Evolutionary conservation across 2,113 vertebrate genomes (phyloP).

Genomic region (human): GRCh38 chrX:69030001-69030500

Average conservation of each 20-base stretch:
- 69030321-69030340: not conserved
- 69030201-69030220: slow-evolving; percentile 22
- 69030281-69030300: not conserved
- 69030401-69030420: slow-evolving; percentile 2
- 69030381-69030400: not conserved
- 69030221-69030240: not conserved
- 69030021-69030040: not conserved
- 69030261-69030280: not conserved
- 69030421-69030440: slow-evolving; percentile 40
- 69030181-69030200: slow-evolving; percentile 22
- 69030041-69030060: slow-evolving; percentile 54
- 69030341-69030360: not conserved
- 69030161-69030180: not conserved
- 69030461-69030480: not conserved
- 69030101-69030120: slow-evolving; percentile 65
- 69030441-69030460: not conserved
- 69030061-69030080: slow-evolving; percentile 18
- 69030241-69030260: slow-evolving; percentile 1
- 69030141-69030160: slow-evolving; percentile 17
- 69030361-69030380: not conserved
- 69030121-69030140: slow-evolving; percentile 56
- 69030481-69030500: not conserved
- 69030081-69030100: slow-evolving; percentile 56
- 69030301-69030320: not conserved
- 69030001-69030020: slow-evolving; percentile 34